Conservation (phyloP, 2,113 vertebrate species). For the Eonycteris spelaea region DNA sequence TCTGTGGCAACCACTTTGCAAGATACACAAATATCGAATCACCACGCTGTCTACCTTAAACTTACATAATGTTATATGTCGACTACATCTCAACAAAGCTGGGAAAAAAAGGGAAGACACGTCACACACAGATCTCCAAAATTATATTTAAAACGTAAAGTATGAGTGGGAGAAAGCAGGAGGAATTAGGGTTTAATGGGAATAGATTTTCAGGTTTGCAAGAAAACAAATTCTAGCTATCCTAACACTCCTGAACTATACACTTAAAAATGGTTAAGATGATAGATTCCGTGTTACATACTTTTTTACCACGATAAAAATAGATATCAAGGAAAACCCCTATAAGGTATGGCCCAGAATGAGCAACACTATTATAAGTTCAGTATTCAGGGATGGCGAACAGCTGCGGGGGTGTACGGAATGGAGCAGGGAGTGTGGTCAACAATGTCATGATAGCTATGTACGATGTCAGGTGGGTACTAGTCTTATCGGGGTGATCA, state of each 20-base stretch:
- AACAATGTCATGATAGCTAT: too few relatives aligned
- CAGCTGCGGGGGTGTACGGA: background rate
- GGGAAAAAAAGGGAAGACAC: background rate
- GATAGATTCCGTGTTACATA: too few relatives aligned
- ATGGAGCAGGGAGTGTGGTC: background rate
- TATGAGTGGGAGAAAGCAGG: background rate
- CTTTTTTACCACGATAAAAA: background rate
- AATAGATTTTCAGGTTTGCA: background rate
- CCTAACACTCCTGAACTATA: background rate
- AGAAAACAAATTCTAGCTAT: background rate
- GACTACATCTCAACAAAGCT: background rate
- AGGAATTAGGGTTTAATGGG: background rate
- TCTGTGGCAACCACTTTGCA: background rate
- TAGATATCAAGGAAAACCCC: background rate
- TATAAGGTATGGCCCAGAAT: background rate
- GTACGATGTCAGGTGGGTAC: too few relatives aligned
- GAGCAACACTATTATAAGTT: background rate
- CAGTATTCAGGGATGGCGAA: background rate
- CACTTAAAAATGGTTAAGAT: background rate
- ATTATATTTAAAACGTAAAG: background rate
- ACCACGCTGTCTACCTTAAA: background rate
- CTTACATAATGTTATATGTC: background rate
- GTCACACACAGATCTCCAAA: background rate
- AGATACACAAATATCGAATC: background rate
- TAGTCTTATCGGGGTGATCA: too few relatives aligned